phyloP scores from a whole-genome alignment of 2,888 invertebrate species.

The Ischnura elegans region DNA sequence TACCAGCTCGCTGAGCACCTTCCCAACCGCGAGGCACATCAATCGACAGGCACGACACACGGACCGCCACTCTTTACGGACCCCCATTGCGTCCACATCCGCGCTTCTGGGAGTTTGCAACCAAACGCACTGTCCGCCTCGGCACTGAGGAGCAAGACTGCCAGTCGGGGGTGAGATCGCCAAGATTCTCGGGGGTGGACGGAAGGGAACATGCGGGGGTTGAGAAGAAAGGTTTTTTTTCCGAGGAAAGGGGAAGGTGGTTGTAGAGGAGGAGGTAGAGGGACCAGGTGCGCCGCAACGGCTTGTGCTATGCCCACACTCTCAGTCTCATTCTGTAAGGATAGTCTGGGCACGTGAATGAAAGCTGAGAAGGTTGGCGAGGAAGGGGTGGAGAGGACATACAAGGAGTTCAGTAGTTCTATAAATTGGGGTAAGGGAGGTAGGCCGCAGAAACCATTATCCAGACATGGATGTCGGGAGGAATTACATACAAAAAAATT shows the following conservation, averaged over 20 bases:
- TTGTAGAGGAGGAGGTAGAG: background rate
- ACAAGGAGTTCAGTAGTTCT: background rate
- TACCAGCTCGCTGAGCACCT: conserved; percentile 36
- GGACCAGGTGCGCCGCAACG: background rate
- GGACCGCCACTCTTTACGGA: background rate
- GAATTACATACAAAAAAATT: background rate
- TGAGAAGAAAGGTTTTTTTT: too few species aligned
- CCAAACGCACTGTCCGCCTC: background rate
- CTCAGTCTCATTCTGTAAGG: background rate
- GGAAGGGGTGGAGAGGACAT: background rate
- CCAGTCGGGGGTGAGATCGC: background rate
- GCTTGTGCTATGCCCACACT: background rate
- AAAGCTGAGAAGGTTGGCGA: background rate
- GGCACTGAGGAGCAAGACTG: background rate
- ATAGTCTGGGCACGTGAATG: conserved; percentile 1
- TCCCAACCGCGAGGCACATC: background rate
- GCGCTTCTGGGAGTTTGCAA: background rate
- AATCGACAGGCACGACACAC: background rate
- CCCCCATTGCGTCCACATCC: background rate
- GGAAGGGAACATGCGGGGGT: background rate
- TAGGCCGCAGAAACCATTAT: background rate
- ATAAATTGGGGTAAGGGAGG: background rate
- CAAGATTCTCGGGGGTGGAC: background rate
- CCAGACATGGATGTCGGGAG: background rate
- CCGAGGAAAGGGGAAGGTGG: too few species aligned